A percentile compares a stretch with the other conserved stretches of the same genome.
Evolutionary conservation across 2,113 vertebrate species (phyloP).

Genomic region (Garra rufa): DNA sequence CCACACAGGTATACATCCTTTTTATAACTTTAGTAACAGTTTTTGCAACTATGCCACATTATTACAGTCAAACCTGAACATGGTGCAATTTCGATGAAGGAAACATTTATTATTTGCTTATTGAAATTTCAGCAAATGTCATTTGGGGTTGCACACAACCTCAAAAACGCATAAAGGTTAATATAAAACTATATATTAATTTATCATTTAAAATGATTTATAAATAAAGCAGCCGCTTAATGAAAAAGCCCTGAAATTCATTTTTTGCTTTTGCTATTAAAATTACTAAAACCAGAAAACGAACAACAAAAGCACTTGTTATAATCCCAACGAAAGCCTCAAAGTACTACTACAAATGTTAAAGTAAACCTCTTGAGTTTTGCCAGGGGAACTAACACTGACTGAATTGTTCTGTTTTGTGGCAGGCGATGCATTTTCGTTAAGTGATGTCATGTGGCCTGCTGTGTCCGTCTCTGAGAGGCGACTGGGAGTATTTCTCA

Average conservation of each 20-base stretch:
- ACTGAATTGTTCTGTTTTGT: constrained; percentile 69
- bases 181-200: neutral
- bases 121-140: neutral
- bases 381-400: constrained; percentile 65
- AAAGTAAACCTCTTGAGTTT: constrained; percentile 68
- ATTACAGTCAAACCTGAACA: too few relatives aligned
- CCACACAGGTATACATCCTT: too few relatives aligned
- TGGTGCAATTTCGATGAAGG: too few relatives aligned
- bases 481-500: constrained; percentile 68
- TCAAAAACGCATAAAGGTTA: neutral
- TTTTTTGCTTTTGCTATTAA: neutral
- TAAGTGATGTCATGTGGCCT: constrained; percentile 77
- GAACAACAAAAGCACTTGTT: constrained; percentile 23
- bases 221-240: neutral
- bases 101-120: too few relatives aligned
- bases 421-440: constrained; percentile 75
- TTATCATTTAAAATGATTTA: neutral
- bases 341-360: constrained; percentile 39
- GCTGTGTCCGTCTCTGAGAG: constrained; percentile 70
- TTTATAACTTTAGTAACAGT: too few relatives aligned
- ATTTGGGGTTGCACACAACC: neutral
- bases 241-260: neutral
- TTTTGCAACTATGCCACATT: too few relatives aligned
- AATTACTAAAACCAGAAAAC: constrained; percentile 9
- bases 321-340: constrained; percentile 19